Percentiles rank a stretch among this genome's conserved stretches.
Conservation (phyloP, 2,888 invertebrate species). For the Strigamia crassipes region DNA sequence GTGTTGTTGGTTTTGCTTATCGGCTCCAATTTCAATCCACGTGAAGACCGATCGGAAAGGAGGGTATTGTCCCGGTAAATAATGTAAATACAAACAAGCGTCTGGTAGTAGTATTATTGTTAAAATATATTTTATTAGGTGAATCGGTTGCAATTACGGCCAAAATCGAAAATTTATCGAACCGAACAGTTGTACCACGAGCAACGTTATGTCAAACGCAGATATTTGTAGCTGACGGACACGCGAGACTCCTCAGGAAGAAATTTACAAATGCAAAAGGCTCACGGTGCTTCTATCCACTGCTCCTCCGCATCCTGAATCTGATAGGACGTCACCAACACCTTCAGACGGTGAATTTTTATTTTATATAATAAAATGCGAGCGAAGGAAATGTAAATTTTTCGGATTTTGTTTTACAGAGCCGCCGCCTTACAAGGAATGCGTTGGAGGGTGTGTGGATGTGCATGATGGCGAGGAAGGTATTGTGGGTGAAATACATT, state of each 20-base stretch:
- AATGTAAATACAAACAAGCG: too few relatives aligned
- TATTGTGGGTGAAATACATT: constrained; percentile 60
- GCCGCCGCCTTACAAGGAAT: constrained; percentile 61
- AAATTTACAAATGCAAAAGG: too few relatives aligned
- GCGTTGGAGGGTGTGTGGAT: constrained; percentile 60
- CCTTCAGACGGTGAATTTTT: constrained; percentile 58
- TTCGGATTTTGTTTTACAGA: constrained; percentile 53
- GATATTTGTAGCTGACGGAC: constrained; percentile 61
- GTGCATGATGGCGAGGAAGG: constrained; percentile 58
- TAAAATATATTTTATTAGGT: neutral
- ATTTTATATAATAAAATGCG: too few relatives aligned
- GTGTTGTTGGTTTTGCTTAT: constrained; percentile 61
- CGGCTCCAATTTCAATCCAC: constrained; percentile 60
- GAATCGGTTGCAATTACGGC: too few relatives aligned
- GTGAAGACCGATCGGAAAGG: constrained; percentile 60
- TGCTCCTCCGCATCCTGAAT: too few relatives aligned
- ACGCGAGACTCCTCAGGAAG: constrained; percentile 58
- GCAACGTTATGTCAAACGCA: constrained; percentile 62
- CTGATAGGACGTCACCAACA: constrained; percentile 56
- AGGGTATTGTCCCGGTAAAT: constrained; percentile 60
- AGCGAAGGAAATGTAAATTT: neutral
- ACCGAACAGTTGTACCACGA: constrained; percentile 61
- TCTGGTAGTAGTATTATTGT: neutral
- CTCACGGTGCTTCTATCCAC: too few relatives aligned
- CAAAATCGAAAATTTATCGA: constrained; percentile 62